A percentile compares a stretch with the other conserved stretches of the same genome.
phyloP scores from a whole-genome alignment of 2,113 vertebrate species.

The Oncorhynchus clarkii region DNA sequence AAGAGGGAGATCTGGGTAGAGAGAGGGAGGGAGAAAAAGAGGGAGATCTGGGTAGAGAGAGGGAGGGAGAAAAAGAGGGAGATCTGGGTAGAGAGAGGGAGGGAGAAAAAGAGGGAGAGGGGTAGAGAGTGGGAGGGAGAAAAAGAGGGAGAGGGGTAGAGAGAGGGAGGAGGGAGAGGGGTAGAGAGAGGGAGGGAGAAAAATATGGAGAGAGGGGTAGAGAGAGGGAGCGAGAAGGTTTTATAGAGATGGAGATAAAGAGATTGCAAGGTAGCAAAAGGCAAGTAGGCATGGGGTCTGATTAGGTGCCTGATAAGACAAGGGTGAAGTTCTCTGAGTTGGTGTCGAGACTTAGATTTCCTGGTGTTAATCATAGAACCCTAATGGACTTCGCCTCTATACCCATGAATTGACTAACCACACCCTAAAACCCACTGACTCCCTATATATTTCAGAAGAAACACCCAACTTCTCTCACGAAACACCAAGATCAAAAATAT shows the following conservation, averaged over 20 bases:
- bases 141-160: background rate
- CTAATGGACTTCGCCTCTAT: background rate
- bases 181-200: constrained; percentile 16
- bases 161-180: constrained; percentile 31
- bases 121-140: constrained; percentile 17
- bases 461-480: background rate
- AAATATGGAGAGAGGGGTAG: background rate
- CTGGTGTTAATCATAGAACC: constrained; percentile 17
- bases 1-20: no score
- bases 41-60: constrained; percentile 22
- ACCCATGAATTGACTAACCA: constrained; percentile 8
- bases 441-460: constrained; percentile 9
- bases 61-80: background rate
- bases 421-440: background rate
- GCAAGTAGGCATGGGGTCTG: constrained; percentile 4
- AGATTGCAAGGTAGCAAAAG: constrained; percentile 1
- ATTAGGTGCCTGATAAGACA: background rate
- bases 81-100: constrained; percentile 19
- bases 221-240: constrained; percentile 41
- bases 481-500: constrained; percentile 8
- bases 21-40: constrained; percentile 31
- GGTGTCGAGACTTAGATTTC: constrained; percentile 37
- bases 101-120: constrained; percentile 16
- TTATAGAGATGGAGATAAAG: constrained; percentile 32
- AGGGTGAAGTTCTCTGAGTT: constrained; percentile 17